Conservation (phyloP, 2,888 invertebrate genomes). For the Hydriomena furcata region DNA sequence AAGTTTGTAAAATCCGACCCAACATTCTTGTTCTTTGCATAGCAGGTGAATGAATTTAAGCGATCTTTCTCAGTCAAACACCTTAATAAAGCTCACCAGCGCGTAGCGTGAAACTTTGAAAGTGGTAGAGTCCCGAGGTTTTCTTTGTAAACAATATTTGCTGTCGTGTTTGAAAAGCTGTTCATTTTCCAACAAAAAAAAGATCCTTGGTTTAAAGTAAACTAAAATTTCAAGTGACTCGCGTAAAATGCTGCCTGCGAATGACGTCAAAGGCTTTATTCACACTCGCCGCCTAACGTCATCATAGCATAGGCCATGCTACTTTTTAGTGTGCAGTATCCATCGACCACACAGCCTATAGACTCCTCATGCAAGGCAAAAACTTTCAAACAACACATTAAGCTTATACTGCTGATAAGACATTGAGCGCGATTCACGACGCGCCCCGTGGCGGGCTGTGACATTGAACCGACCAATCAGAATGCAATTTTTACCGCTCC, state of each 20-base stretch:
- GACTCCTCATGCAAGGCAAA: too few relatives aligned
- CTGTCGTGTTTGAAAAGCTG: conserved; percentile 17
- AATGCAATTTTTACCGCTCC: too few relatives aligned
- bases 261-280: conserved; percentile 78
- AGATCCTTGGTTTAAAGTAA: conserved; percentile 45
- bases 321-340: neutral
- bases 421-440: too few relatives aligned
- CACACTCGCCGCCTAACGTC: conserved; percentile 66
- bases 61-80: neutral
- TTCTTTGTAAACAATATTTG: conserved; percentile 18
- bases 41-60: neutral
- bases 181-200: conserved; percentile 20
- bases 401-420: too few relatives aligned
- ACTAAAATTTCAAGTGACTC: conserved; percentile 68
- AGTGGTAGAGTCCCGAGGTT: conserved; percentile 1
- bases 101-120: neutral
- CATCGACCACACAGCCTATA: too few relatives aligned
- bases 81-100: neutral
- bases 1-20: too few relatives aligned
- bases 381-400: too few relatives aligned
- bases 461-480: too few relatives aligned
- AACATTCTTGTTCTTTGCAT: neutral
- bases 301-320: conserved; percentile 36
- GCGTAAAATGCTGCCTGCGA: conserved; percentile 65
- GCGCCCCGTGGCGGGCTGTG: too few relatives aligned